Base-by-base conservation (phyloP, 1,140 invertebrate genomes). In the Aethina tumida region DNA sequence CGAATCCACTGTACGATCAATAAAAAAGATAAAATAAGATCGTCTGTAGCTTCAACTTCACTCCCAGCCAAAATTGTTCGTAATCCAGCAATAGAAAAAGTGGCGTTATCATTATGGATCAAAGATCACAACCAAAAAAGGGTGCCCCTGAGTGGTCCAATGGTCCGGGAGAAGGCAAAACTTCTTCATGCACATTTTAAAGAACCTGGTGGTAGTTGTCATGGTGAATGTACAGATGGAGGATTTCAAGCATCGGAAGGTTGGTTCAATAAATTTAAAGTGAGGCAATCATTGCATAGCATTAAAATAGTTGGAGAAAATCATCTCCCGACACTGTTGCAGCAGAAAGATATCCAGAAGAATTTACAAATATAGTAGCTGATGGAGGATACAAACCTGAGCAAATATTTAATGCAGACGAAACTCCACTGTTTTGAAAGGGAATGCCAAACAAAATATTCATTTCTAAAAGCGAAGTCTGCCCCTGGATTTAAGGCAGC, bases 401-500 rank as follows among this genome's bases (percentile, higher is more conserved):
- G 6, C 41, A 43, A 38, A 22, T 47, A 34, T 47, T 47, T 30
- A 47, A 45, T 35, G 42, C 26, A 9, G 36, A 40, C 26, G 44
- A 47, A 30, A 48, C 19, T 25, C 38, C 39, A 5, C 13, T 35
- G 15, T 45, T 26, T 38, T n/a, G n/a, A n/a, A 46, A 46, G 22
- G 33, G 41, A 38, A 42, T 46, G 31, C 63, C 64, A 33, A 48
- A 44, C 35, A 45, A 53, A 39, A 65, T 58, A 15, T 67, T 52
- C 46, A 58, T 65, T 39, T 52, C 55, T 8, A 45, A 60, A 49
- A 46, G 50, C 19, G 52, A 66, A 64, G 44, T 36, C 43, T 27
- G 50, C 56, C 31, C 52, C 55, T 15, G 63, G 64, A 28, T 62
- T 59, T 53, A 68, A 67, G 46, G 52, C 54, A 26, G 49, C 52